Conservation (phyloP, 2,888 invertebrate genomes). For the Ichneumoninae sp. region DNA sequence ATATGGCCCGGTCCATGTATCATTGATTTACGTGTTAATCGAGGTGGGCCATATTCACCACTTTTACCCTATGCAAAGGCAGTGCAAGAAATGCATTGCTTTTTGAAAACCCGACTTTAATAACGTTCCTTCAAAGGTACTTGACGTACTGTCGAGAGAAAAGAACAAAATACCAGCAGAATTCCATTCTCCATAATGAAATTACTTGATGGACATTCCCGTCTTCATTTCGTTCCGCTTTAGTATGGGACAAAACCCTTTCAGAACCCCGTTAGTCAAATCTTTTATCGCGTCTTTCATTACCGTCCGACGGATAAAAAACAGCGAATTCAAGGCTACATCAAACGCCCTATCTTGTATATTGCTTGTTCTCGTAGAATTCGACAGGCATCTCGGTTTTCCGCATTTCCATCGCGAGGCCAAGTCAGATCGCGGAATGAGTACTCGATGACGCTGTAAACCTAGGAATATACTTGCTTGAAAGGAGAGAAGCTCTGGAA, state of each 20-base stretch:
- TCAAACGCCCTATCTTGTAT: not conserved
- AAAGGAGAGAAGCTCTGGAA: constrained; percentile 37
- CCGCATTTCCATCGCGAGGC: not conserved
- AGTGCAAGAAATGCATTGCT: not conserved
- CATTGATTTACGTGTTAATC: too few species aligned
- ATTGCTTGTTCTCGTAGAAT: not conserved
- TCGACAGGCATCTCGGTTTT: not conserved
- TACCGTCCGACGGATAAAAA: not conserved
- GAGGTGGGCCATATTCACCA: too few species aligned
- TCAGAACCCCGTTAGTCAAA: not conserved
- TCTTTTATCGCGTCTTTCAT: not conserved
- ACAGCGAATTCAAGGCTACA: not conserved
- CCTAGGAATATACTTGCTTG: not conserved
- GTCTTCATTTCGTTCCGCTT: not conserved
- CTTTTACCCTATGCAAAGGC: too few species aligned
- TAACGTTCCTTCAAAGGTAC: not conserved
- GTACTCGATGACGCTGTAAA: not conserved
- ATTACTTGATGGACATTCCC: too few species aligned
- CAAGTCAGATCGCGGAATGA: not conserved
- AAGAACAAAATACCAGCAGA: not conserved
- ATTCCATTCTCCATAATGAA: too few species aligned
- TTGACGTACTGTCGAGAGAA: constrained; percentile 16
- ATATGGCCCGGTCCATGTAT: too few species aligned
- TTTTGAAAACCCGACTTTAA: too few species aligned
- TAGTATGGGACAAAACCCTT: not conserved